phyloP scores from a whole-genome alignment of 2,888 invertebrate species.

The Allolobophora icterica region DNA sequence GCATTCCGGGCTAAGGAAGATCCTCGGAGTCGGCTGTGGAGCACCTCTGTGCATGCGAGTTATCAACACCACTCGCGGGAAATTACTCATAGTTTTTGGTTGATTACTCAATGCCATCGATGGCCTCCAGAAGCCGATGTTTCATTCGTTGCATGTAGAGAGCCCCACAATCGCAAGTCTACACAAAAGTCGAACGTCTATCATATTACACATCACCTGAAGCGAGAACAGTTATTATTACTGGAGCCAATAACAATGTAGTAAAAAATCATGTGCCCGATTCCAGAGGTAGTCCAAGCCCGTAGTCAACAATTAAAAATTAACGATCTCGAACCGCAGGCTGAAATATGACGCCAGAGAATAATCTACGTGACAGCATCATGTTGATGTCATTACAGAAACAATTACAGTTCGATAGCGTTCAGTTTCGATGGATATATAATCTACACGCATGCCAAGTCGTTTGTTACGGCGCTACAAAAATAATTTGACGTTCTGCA shows the following conservation, averaged over 20 bases:
- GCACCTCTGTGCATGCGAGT: background rate
- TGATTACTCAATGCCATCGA: background rate
- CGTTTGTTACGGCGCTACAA: background rate
- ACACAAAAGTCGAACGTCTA: background rate
- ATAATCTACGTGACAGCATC: background rate
- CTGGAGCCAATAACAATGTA: background rate
- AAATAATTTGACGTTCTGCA: background rate
- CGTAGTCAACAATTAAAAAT: constrained; percentile 7
- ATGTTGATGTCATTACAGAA: background rate
- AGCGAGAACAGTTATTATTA: constrained; percentile 17
- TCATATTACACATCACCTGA: background rate
- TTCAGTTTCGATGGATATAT: background rate
- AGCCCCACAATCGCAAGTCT: background rate
- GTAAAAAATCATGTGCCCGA: too few relatives aligned
- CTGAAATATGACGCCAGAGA: background rate
- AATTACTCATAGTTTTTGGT: constrained; percentile 1
- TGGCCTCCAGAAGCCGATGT: background rate
- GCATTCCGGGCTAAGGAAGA: background rate
- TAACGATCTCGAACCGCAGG: background rate
- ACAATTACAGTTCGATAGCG: background rate
- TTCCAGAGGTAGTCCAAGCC: background rate
- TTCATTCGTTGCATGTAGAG: background rate
- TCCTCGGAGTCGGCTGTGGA: background rate
- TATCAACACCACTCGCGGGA: constrained; percentile 4
- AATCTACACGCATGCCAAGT: background rate